Base-by-base conservation (phyloP, 2,888 invertebrate species). In the Epicampocera succincta region DNA sequence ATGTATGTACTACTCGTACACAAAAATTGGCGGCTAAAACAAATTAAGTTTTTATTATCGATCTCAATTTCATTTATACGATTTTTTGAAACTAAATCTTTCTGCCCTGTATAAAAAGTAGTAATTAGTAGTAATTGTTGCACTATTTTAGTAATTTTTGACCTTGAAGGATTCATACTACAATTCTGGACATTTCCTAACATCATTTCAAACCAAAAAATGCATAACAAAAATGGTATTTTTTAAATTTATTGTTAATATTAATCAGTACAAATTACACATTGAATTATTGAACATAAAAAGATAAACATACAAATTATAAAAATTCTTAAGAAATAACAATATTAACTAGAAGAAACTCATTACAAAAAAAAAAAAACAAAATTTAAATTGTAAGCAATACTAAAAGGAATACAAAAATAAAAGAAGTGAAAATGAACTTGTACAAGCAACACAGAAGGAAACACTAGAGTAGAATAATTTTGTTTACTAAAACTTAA, bases 191-290 rank as follows among this genome's bases (percentile, higher is more conserved):
- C 25, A 25, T 5, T 5, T 2, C 25, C 25, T 25, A 25, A 25
- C 2, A 25, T 3, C 3, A 25, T 25, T 25, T 25, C 17, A 21
- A 52, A 56, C 3, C 15, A 38, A 33, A 33, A 33, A n/a, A 5
- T 2, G 1, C 46, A 46, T 17, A 15, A 17, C n/a, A 1, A 17
- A 1, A 1, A 29, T 76, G 38, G 15, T 29, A 6, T 21, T 50
- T 42, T 52, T 68, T 78, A 71, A 54, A 46, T 29, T 80, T 82
- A 46, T 85, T 87, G 87, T 88, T 88, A 87, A 87, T 87, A 86
- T 85, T 85, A 87, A 87, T 88, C 89, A 88, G 89, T 88, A 87
- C 89, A 87, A 88, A 88, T 87, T 84, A 87, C 85, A 84, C 84
- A 86, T 84, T 71, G 83, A 83, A 80, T 68, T 80, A 77, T 11